These are phyloP conservation scores for Pterostichus niger DNA, from an alignment of 2,888 invertebrate species.

Conservation along the genomic window DNA sequence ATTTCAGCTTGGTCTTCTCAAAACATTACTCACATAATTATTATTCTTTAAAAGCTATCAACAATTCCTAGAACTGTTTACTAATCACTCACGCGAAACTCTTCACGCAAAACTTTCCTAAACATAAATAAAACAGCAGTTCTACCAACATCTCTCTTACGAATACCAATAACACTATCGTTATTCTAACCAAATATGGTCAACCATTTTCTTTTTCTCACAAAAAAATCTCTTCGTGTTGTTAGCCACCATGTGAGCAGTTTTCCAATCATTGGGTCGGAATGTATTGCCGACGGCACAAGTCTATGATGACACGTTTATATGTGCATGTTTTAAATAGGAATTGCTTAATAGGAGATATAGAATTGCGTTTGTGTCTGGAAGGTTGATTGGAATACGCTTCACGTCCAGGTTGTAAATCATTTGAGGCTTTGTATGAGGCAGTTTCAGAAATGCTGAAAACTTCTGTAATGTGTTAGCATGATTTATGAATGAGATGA, in stretches of 20 bases:
- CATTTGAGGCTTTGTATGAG: background rate
- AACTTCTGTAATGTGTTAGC: background rate
- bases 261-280: conserved; percentile 33
- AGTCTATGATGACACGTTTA: conserved; percentile 16
- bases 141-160: too few relatives aligned
- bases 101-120: too few relatives aligned
- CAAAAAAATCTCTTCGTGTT: conserved; percentile 1
- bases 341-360: background rate
- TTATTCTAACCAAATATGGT: conserved; percentile 17
- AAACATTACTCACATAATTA: background rate
- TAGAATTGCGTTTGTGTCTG: background rate
- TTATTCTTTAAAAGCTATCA: background rate
- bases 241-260: conserved; percentile 1
- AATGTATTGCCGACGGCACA: conserved; percentile 34
- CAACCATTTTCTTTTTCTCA: conserved; percentile 18
- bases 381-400: background rate
- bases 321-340: conserved; percentile 26
- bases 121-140: too few relatives aligned
- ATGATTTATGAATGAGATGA: background rate
- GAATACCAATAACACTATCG: background rate
- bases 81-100: too few relatives aligned
- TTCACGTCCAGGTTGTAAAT: background rate
- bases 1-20: too few relatives aligned
- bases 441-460: conserved; percentile 2
- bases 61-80: too few relatives aligned